Base-by-base conservation (phyloP, 37 sponge, comb jelly and placozoan species). In the Beroe forskalii region DNA sequence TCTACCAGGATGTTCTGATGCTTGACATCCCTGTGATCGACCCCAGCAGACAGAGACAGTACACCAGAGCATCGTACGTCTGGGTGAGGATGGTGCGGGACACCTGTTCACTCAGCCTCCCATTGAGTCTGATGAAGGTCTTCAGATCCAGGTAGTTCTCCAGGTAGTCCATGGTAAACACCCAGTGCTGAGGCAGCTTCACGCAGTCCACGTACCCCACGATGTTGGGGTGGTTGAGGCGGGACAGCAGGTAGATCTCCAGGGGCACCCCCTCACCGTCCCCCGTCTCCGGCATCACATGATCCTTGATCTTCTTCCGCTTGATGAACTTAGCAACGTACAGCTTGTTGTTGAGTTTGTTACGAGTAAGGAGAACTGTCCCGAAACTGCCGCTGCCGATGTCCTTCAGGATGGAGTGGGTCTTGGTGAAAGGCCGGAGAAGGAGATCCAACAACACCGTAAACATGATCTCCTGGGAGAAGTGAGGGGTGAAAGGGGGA, bases 371-470 rank as follows among this genome's bases (percentile, higher is more conserved):
- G 38, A 80, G 55, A 20, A 80, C 86, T 35, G 86, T 80, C 22
- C 86, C 86, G 27, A 80, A 80, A 80, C 86, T 80, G 1, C 86
- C 86, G 42, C 55, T 44, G 4, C 86, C 86, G 30, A 80, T 80
- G 55, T 80, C 86, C 86, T 80, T 80, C 55, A 80, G 40, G 55
- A 80, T 80, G 86, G 86, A n/a, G 86, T 80, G 55, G n/a, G 86
- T 44, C 22, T 44, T 80, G 48, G 86, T 80, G 55, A 80, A 80
- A 48, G 86, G 86, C 25, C 55, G 86, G 3, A 80, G 86, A 6
- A 80, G 86, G 25, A 80, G 30, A 23, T 80, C 86, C 55, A 80
- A 37, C 44, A 80, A 27, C 9, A 80, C 55, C 4, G 86, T n/a
- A 24, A 80, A 80, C 44, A 44, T 80, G 4, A 4, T 27, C 22